phyloP scores from a whole-genome alignment of 2,888 invertebrate species.

The Autographa gamma region DNA sequence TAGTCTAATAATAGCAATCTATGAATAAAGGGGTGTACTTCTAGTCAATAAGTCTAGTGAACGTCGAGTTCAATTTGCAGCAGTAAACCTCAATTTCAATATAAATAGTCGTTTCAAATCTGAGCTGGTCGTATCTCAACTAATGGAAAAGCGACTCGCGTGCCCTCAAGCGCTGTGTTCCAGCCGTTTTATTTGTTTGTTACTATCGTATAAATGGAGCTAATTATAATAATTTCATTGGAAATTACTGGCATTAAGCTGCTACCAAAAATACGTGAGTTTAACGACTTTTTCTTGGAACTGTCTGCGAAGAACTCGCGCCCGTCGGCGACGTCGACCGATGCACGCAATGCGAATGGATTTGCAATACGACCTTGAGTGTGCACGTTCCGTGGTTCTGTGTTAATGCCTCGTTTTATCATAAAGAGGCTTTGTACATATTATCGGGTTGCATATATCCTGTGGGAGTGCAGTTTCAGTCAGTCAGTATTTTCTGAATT shows the following conservation, averaged over 20 bases:
- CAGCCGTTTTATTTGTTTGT: constrained; percentile 88
- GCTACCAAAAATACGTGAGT: constrained; percentile 89
- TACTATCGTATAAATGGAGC: constrained; percentile 86
- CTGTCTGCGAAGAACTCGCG: constrained; percentile 73
- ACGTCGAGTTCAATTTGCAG: constrained; percentile 40
- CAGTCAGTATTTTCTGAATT: not conserved
- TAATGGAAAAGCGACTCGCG: constrained; percentile 69
- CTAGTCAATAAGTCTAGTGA: constrained; percentile 44
- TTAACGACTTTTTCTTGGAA: constrained; percentile 88
- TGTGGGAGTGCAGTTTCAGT: not conserved
- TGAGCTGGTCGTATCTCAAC: constrained; percentile 59
- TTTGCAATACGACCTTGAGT: constrained; percentile 78
- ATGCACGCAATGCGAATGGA: constrained; percentile 72
- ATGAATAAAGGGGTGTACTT: constrained; percentile 9
- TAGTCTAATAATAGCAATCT: not conserved
- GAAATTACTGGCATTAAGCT: constrained; percentile 88
- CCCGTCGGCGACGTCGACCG: constrained; percentile 75
- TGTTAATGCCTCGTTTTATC: constrained; percentile 35
- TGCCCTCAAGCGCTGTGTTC: constrained; percentile 74
- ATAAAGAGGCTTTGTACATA: constrained; percentile 21
- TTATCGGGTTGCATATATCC: not conserved
- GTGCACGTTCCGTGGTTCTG: constrained; percentile 45
- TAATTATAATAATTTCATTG: constrained; percentile 88
- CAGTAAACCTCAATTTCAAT: constrained; percentile 61
- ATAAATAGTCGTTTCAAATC: constrained; percentile 70